These are phyloP conservation scores for Shinisaurus crocodilurus DNA, from an alignment of 2,113 vertebrate species.

Conservation along the genomic window DNA sequence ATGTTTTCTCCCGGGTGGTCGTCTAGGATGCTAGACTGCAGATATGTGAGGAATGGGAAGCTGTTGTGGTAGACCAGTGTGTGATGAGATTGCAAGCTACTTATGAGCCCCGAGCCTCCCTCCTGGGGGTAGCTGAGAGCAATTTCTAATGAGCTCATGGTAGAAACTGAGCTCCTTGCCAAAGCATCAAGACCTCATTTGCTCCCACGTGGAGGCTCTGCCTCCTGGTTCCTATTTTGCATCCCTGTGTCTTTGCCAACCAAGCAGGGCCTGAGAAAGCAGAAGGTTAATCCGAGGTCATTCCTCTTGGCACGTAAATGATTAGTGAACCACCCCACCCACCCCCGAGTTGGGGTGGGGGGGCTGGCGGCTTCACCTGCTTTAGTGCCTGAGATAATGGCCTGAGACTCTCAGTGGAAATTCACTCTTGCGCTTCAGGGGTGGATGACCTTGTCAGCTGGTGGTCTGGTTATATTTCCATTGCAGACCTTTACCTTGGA, in stretches of 20 bases:
- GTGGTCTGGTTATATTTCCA: rapidly evolving
- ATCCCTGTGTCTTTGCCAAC: rapidly evolving
- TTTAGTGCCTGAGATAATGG: rapidly evolving
- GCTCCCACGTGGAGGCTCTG: rapidly evolving
- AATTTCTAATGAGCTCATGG: neutral
- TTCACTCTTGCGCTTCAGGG: rapidly evolving
- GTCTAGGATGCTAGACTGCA: neutral
- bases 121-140: neutral
- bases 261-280: neutral
- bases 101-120: neutral
- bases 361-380: neutral
- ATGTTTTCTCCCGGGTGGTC: neutral
- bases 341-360: rapidly evolving
- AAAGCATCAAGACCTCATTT: neutral
- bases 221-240: neutral
- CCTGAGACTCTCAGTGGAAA: neutral
- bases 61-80: neutral
- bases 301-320: neutral
- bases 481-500: rapidly evolving
- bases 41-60: too few species aligned
- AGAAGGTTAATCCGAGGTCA: neutral
- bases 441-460: neutral
- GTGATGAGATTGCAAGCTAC: neutral
- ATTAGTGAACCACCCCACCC: too few species aligned
- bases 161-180: neutral